phyloP scores from a whole-genome alignment of 64 coral and sea anemone species.

The Porites lutea region DNA sequence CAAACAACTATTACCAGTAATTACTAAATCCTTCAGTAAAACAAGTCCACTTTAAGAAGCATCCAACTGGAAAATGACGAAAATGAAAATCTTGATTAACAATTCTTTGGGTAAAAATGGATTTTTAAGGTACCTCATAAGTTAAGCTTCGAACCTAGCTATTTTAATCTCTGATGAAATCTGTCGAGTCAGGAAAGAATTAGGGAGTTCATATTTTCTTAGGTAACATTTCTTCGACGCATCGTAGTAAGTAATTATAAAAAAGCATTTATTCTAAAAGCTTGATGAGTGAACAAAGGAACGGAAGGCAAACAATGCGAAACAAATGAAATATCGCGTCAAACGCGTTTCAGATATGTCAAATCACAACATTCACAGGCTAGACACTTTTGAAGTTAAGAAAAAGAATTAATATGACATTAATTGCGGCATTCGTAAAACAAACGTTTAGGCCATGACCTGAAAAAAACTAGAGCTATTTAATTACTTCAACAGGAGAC shows the following conservation, averaged over 20 bases:
- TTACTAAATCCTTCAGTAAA: neutral
- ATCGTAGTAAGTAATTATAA: neutral
- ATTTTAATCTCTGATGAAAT: neutral
- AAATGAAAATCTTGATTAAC: neutral
- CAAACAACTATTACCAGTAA: no score
- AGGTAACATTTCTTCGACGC: neutral
- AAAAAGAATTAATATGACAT: neutral
- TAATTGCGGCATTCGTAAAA: neutral
- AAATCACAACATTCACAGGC: neutral
- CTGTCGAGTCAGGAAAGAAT: neutral
- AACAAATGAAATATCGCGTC: slow-evolving; percentile 23
- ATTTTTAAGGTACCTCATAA: no score
- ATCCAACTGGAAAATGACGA: slow-evolving; percentile 6
- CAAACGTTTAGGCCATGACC: neutral
- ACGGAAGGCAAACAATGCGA: slow-evolving; percentile 8
- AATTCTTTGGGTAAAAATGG: neutral
- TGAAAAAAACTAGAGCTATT: neutral
- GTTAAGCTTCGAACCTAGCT: neutral
- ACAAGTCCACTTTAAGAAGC: neutral
- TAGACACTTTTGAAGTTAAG: neutral
- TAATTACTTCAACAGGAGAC: slow-evolving; percentile 34
- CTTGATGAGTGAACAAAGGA: slow-evolving; percentile 33
- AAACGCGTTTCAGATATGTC: neutral
- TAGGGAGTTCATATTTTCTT: neutral
- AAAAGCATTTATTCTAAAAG: slow-evolving; percentile 19